Base-by-base conservation (phyloP, 2,888 invertebrate species). In the Megamerina dolium region DNA sequence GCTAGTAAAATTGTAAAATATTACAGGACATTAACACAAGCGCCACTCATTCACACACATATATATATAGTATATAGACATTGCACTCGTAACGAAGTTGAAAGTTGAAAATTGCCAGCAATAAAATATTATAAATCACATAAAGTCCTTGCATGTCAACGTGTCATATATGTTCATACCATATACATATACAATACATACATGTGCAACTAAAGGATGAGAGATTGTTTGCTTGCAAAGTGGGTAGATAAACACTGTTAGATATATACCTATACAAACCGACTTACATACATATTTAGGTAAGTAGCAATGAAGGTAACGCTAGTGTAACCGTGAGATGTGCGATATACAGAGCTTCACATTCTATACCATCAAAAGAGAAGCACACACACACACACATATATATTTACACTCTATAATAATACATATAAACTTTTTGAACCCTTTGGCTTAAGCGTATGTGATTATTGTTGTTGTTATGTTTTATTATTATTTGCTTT, bases 71-170 rank as follows among this genome's bases (percentile, higher is more conserved):
- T n/a, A n/a, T n/a, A n/a, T n/a, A n/a, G n/a, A n/a, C n/a, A n/a
- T n/a, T n/a, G n/a, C n/a, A n/a, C n/a, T n/a, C n/a, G n/a, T n/a
- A n/a, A n/a, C n/a, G n/a, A n/a, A n/a, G n/a, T n/a, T n/a, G n/a
- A n/a, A n/a, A 50, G 55, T 56, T 53, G 56, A 55, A 55, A 56
- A 56, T 56, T 55, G 55, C 56, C 50, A 49, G 51, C 55, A 56
- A 56, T 56, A 56, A 56, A 56, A 48, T 38, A 50, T 48, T 54
- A 56, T 56, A 56, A 55, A 56, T 56, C 56, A 56, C 50, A 45
- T 45, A 50, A 50, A 45, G 47, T 45, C 45, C 45, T 47, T 43
- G 47, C 47, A 45, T 50, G 50, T 50, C 50, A 50, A 47, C 50
- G 50, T 46, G 40, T 42, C 43, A 41, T 45, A 45, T 43, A 49